Conservation (phyloP, 2,888 invertebrate genomes). For the Galeruca laticollis region DNA sequence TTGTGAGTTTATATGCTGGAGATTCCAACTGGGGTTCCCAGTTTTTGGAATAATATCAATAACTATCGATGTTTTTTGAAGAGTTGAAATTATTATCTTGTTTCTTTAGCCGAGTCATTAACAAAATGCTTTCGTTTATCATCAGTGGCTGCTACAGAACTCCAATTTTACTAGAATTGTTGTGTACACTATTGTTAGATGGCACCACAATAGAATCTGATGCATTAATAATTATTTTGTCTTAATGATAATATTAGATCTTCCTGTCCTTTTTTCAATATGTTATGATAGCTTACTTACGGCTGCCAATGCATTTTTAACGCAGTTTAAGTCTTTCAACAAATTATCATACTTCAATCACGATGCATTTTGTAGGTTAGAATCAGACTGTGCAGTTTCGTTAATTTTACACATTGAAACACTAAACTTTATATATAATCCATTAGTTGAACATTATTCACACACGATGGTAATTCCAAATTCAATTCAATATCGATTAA, state of each 20-base stretch:
- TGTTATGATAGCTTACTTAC: background rate
- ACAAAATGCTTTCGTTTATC: background rate
- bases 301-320: background rate
- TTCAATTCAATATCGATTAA: background rate
- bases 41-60: background rate
- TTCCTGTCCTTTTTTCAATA: background rate
- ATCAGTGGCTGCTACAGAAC: too few species aligned
- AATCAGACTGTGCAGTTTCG: background rate
- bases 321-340: background rate
- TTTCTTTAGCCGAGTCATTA: too few species aligned
- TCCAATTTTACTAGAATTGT: too few species aligned
- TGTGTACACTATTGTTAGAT: background rate
- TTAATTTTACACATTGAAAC: background rate
- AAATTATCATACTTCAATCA: background rate
- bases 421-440: background rate
- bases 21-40: background rate
- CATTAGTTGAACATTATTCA: background rate
- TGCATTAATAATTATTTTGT: background rate
- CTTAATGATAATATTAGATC: background rate
- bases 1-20: background rate
- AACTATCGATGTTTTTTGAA: background rate
- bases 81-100: too few species aligned
- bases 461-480: background rate
- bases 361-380: background rate
- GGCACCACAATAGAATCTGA: background rate